Evolutionary conservation across 2,113 vertebrate genomes (phyloP).

Genomic region (Arenaria interpres): DNA sequence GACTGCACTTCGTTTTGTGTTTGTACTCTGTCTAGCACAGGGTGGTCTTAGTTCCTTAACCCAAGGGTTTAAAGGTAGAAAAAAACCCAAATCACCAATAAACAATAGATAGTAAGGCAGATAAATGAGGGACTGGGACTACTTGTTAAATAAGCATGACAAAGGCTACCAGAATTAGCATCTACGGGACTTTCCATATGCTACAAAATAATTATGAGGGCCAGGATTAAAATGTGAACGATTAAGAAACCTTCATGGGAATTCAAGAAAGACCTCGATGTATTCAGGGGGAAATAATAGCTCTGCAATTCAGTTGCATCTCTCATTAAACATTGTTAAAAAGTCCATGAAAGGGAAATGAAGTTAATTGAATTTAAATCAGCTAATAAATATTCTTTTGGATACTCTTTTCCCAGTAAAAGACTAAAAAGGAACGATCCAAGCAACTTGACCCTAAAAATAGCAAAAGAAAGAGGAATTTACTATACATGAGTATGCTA

Average conservation of each 20-base stretch:
- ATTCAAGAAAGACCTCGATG: background rate
- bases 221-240: background rate
- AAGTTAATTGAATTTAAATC: slow-evolving; percentile 10
- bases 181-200: background rate
- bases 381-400: slow-evolving; percentile 1
- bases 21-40: background rate
- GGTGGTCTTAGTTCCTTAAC: background rate
- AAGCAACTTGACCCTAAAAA: background rate
- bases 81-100: background rate
- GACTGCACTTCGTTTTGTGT: background rate
- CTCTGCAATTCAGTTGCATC: background rate
- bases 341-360: background rate
- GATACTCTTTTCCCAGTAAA: background rate
- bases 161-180: background rate
- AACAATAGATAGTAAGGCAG: background rate
- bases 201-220: background rate
- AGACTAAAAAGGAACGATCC: background rate
- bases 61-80: background rate
- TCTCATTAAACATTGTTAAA: background rate
- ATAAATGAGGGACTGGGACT: background rate
- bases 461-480: background rate
- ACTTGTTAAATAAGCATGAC: background rate
- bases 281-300: background rate
- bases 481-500: background rate
- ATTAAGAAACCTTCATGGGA: background rate